Conservation (phyloP, 2,888 invertebrate genomes). For the Clunio marinus region DNA sequence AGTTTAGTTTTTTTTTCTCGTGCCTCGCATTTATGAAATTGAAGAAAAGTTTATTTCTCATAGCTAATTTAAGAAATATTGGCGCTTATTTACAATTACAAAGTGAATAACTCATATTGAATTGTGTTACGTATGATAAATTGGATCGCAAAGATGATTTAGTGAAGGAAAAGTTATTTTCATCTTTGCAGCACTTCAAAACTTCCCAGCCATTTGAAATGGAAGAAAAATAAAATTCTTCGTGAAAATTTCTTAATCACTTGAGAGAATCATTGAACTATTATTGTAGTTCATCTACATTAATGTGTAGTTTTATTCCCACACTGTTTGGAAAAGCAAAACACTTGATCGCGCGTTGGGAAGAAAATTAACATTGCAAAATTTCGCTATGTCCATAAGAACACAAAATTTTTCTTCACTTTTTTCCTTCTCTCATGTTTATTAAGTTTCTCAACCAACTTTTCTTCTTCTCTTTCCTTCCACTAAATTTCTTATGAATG, state of each 20-base stretch:
- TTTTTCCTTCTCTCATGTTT: constrained; percentile 18
- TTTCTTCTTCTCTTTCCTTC: constrained; percentile 12
- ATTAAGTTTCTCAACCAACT: constrained; percentile 11
- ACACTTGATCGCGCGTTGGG: neutral
- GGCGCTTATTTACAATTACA: no score
- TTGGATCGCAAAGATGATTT: no score
- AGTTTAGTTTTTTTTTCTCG: no score
- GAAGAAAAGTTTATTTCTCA: no score
- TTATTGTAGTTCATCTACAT: neutral
- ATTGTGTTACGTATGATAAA: no score
- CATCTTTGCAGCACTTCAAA: constrained; percentile 23
- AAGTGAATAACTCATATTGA: no score
- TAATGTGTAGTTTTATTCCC: no score
- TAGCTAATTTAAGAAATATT: no score
- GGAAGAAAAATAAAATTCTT: neutral
- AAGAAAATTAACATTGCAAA: no score
- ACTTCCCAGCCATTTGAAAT: neutral
- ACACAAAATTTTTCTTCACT: neutral
- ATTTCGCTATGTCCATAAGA: constrained; percentile 13
- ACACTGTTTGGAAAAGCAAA: no score
- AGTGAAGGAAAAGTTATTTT: constrained; percentile 14
- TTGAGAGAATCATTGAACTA: constrained; percentile 18
- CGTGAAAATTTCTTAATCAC: constrained; percentile 23
- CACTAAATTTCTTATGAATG: constrained; percentile 38
- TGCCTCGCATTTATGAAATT: no score